Evolutionary conservation across 2,113 vertebrate species (phyloP).

Genomic region (Eulemur macaco): DNA sequence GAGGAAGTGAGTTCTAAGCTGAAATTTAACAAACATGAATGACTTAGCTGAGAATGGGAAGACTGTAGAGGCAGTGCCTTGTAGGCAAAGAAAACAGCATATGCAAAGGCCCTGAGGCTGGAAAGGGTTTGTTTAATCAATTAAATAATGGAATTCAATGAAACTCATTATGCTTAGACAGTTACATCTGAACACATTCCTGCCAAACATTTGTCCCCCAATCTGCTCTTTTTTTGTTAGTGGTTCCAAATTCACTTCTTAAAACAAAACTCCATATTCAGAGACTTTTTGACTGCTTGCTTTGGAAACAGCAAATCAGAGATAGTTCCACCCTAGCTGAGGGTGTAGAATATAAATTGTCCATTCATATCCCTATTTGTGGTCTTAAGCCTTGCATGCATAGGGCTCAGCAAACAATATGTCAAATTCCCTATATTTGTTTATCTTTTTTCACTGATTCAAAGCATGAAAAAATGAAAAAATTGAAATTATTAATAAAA

Average conservation of each 20-base stretch:
- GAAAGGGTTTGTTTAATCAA: background rate
- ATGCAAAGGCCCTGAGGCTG: background rate
- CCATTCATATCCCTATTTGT: background rate
- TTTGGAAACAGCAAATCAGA: background rate
- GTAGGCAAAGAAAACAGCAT: background rate
- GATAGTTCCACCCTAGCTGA: no score
- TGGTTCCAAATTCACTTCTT: background rate
- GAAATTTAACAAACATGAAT: background rate
- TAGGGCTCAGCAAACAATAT: background rate
- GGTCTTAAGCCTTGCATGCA: background rate
- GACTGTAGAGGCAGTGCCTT: background rate
- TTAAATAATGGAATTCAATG: background rate
- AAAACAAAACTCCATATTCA: background rate
- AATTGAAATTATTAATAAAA: background rate
- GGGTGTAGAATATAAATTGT: background rate
- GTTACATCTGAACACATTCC: background rate
- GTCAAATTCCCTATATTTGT: background rate
- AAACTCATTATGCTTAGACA: background rate
- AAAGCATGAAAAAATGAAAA: background rate
- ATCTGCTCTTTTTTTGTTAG: background rate
- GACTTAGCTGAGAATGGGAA: background rate
- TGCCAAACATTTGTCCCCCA: background rate
- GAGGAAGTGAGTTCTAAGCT: background rate
- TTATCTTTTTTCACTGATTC: background rate
- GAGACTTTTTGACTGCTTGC: background rate